Evolutionary conservation across 2,888 invertebrate genomes (phyloP).

Genomic region (Linnaemya vulpina): DNA sequence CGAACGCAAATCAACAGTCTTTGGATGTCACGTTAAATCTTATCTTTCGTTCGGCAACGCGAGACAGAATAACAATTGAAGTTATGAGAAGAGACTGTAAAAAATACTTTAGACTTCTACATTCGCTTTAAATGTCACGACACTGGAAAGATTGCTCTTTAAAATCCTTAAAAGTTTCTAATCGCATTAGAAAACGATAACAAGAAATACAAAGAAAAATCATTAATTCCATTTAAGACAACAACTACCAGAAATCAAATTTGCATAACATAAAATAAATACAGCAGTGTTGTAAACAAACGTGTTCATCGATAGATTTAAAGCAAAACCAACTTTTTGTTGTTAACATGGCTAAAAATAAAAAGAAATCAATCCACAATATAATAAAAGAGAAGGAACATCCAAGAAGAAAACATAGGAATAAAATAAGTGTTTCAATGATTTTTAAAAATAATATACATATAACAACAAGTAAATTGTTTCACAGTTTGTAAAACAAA

Average conservation of each 20-base stretch:
- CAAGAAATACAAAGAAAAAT: background rate
- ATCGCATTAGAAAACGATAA: background rate
- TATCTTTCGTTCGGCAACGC: too few species aligned
- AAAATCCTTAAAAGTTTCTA: background rate
- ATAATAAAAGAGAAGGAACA: conserved; percentile 18
- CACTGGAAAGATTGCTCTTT: too few species aligned
- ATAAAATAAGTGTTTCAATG: background rate
- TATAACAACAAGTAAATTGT: conserved; percentile 36
- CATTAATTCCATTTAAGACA: background rate
- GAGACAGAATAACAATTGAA: too few species aligned
- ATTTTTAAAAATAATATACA: conserved; percentile 40
- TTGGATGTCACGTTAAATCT: too few species aligned
- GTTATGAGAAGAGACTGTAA: too few species aligned
- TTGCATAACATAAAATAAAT: conserved; percentile 42
- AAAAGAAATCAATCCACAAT: conserved; percentile 10
- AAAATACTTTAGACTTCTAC: too few species aligned
- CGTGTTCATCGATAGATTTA: conserved; percentile 32
- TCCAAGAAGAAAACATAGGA: background rate
- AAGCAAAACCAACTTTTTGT: conserved; percentile 33
- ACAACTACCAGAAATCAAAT: conserved; percentile 3
- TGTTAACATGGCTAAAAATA: conserved; percentile 45
- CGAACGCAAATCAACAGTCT: too few species aligned
- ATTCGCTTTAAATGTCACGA: too few species aligned
- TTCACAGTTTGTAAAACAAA: conserved; percentile 9
- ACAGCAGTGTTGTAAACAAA: conserved; percentile 27